Conservation (phyloP, 2,797 vertebrate species). For the Onychomys arenicola region DNA sequence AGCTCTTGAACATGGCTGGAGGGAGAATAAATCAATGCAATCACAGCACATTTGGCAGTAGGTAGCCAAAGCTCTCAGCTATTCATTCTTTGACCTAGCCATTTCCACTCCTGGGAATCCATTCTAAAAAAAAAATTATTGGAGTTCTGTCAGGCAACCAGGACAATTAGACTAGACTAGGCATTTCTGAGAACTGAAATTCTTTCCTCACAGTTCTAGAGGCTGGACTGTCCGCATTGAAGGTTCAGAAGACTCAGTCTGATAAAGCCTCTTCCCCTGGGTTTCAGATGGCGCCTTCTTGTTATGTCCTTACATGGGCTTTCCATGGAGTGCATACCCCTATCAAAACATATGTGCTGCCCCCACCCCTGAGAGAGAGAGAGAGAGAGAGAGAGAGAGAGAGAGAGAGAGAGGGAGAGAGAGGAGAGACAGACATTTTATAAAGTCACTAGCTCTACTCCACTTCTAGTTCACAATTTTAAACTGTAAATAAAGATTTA, state of each 20-base stretch:
- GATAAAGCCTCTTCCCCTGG: background rate
- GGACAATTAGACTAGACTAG: background rate
- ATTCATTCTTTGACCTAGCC: background rate
- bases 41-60: background rate
- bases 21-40: background rate
- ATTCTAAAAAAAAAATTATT: constrained; percentile 8
- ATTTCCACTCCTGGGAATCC: background rate
- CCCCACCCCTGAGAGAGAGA: background rate
- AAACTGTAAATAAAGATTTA: constrained; percentile 30
- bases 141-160: background rate
- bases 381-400: background rate
- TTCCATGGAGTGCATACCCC: background rate
- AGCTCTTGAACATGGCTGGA: background rate
- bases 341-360: background rate
- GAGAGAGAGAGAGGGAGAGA: background rate
- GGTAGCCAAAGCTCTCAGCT: background rate
- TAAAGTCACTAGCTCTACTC: background rate
- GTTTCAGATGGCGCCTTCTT: background rate
- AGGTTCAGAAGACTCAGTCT: background rate
- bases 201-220: background rate
- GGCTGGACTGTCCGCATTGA: background rate
- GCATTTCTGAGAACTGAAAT: background rate
- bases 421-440: background rate
- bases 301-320: background rate
- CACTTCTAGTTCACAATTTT: background rate